phyloP scores from a whole-genome alignment of 2,888 invertebrate genomes.

The Laspeyria flexula region DNA sequence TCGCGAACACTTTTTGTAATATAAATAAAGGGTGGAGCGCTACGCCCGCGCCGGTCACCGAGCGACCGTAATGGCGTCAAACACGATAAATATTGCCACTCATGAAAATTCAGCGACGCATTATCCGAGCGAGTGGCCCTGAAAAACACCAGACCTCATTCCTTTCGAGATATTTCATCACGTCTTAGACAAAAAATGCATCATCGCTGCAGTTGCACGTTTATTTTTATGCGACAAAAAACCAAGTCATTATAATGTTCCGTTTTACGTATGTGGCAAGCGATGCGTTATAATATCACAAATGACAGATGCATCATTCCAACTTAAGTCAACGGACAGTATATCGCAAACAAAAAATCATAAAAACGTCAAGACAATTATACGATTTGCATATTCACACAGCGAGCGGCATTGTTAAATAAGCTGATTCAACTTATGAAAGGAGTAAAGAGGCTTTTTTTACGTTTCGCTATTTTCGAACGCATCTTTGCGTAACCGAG shows the following conservation, averaged over 20 bases:
- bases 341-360: constrained; percentile 49
- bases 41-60: constrained; percentile 62
- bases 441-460: constrained; percentile 56
- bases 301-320: constrained; percentile 83
- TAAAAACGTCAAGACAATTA: constrained; percentile 72
- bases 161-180: constrained; percentile 66
- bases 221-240: constrained; percentile 63
- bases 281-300: constrained; percentile 74
- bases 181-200: constrained; percentile 59
- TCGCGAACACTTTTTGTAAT: constrained; percentile 73
- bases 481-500: constrained; percentile 77
- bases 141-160: constrained; percentile 65
- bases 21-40: constrained; percentile 67
- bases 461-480: constrained; percentile 60
- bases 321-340: constrained; percentile 53
- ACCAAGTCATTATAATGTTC: constrained; percentile 64
- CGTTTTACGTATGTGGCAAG: constrained; percentile 67
- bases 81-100: constrained; percentile 75
- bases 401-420: constrained; percentile 54
- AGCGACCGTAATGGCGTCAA: constrained; percentile 69
- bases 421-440: constrained; percentile 65
- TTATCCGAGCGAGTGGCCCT: constrained; percentile 57
- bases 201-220: constrained; percentile 56
- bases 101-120: constrained; percentile 80
- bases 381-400: constrained; percentile 80